Conservation (phyloP, 2,797 vertebrate species). For the Buphagus erythrorhynchus region DNA sequence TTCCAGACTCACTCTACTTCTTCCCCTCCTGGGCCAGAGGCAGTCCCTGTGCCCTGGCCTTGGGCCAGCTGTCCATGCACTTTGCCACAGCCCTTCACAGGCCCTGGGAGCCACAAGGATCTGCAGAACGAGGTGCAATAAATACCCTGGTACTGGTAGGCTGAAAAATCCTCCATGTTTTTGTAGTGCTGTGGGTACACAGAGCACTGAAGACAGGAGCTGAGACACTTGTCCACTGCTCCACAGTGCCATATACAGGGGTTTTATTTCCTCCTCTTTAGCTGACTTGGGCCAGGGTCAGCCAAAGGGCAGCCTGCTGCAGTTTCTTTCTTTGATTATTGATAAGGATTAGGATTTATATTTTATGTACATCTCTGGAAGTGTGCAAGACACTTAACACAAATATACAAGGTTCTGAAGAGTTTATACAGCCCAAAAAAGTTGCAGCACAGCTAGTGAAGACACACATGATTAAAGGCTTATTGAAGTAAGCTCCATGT, state of each 20-base stretch:
- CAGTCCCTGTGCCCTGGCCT: neutral
- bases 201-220: neutral
- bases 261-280: neutral
- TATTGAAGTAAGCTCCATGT: neutral
- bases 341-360: conserved; percentile 3
- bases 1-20: neutral
- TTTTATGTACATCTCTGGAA: neutral
- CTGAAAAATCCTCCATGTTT: neutral
- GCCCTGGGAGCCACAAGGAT: neutral
- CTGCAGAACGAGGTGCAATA: neutral
- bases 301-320: conserved; percentile 44
- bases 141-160: neutral
- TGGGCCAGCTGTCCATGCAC: rapidly evolving
- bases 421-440: neutral
- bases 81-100: neutral
- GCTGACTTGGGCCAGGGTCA: conserved; percentile 5
- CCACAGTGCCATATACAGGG: neutral
- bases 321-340: conserved; percentile 31
- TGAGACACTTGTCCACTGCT: neutral
- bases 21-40: neutral
- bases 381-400: conserved; percentile 15
- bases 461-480: neutral
- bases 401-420: neutral
- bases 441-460: neutral
- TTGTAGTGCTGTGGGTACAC: rapidly evolving